Evolutionary conservation across 2,888 invertebrate genomes (phyloP).

Genomic region (Graphium colonna): DNA sequence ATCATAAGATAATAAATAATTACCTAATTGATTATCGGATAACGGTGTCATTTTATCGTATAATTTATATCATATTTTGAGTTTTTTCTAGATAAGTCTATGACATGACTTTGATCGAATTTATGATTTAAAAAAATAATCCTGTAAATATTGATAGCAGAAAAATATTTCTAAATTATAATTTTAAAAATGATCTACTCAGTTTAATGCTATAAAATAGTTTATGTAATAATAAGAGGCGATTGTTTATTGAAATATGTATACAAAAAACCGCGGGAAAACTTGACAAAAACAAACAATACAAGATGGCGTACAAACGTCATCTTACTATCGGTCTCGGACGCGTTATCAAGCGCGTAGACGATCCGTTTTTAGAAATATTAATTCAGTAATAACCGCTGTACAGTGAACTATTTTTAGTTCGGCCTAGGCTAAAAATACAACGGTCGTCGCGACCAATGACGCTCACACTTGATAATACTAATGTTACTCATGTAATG

Average conservation of each 20-base stretch:
- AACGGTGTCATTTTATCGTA: no score
- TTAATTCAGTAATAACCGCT: conserved; percentile 78
- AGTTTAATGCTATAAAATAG: not conserved
- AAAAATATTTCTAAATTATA: no score
- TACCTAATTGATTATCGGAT: no score
- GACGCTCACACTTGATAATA: conserved; percentile 74
- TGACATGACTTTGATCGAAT: no score
- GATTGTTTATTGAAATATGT: no score
- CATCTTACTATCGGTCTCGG: conserved; percentile 64
- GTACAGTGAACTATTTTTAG: conserved; percentile 71
- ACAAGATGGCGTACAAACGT: conserved; percentile 55
- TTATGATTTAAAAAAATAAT: no score
- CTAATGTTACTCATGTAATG: conserved; percentile 63
- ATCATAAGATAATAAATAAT: no score
- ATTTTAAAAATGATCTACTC: no score
- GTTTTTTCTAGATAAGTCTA: no score
- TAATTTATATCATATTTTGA: no score
- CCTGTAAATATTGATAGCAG: no score
- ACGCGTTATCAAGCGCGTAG: conserved; percentile 68
- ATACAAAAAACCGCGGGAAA: conserved; percentile 38
- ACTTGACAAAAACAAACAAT: conserved; percentile 52
- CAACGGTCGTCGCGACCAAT: conserved; percentile 54
- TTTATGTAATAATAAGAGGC: no score
- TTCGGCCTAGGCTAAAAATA: conserved; percentile 78
- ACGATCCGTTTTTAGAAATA: conserved; percentile 80